Evolutionary conservation across 2,113 vertebrate species (phyloP).

Genomic region (Austrofundulus limnaeus): DNA sequence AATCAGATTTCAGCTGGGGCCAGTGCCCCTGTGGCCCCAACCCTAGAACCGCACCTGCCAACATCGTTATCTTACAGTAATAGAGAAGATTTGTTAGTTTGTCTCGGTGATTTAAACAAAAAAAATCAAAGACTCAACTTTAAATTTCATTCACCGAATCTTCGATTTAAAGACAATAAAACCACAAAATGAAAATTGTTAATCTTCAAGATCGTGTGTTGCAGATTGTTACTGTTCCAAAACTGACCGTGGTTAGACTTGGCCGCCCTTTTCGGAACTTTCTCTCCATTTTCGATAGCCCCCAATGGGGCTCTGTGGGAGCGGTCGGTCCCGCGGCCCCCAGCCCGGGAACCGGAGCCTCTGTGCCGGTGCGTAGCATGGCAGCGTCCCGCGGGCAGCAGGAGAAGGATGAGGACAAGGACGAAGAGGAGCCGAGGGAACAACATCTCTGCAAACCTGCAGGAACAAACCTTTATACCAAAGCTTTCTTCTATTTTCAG

Average conservation of each 20-base stretch:
- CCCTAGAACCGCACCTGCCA: too few relatives aligned
- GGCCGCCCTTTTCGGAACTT: slow-evolving; percentile 59
- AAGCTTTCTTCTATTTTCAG: too few relatives aligned
- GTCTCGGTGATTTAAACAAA: too few relatives aligned
- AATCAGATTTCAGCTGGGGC: too few relatives aligned
- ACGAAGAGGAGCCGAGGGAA: slow-evolving; percentile 73
- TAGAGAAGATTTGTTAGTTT: too few relatives aligned
- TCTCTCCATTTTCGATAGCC: background rate
- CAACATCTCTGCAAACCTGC: slow-evolving; percentile 51
- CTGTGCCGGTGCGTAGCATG: slow-evolving; percentile 70
- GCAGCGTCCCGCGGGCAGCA: slow-evolving; percentile 80
- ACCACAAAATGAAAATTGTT: background rate
- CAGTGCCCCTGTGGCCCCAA: too few relatives aligned
- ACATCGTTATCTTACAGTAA: too few relatives aligned
- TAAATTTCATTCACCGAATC: too few relatives aligned
- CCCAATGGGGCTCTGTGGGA: slow-evolving; percentile 22
- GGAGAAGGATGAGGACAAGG: slow-evolving; percentile 80
- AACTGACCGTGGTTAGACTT: slow-evolving; percentile 82
- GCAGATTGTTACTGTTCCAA: too few relatives aligned
- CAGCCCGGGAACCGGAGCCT: slow-evolving; percentile 25
- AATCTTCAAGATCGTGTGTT: background rate
- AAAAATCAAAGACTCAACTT: too few relatives aligned
- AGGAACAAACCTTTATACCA: too few relatives aligned
- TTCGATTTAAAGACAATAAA: too few relatives aligned
- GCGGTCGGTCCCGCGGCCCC: slow-evolving; percentile 62